Base-by-base conservation (phyloP, 2,888 invertebrate genomes). In the Scaptomyza reducta region DNA sequence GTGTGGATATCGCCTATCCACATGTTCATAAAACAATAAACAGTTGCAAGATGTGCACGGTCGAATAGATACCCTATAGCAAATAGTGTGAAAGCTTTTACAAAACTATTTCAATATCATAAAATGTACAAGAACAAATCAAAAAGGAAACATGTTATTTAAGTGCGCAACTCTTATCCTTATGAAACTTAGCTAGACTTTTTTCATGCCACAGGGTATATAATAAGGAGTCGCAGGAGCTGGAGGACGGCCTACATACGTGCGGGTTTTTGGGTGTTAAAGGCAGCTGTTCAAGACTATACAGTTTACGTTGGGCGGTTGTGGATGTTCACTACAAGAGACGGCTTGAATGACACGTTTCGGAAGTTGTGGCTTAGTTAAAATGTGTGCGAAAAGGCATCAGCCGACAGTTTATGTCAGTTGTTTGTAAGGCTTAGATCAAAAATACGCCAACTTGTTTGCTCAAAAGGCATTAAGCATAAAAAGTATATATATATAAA, bases 391-490 rank as follows among this genome's bases (percentile, higher is more conserved):
- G 64, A 74, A 70, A 76, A 56, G 70, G 46, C 59, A 60, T 35
- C 70, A 40, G 54, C 31, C 57, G 70, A 63, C 70, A 77, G 74
- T 69, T 73, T 64, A 77, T 77, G 69, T 57, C 47, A 49, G 27
- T 54, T 38, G 18, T 3, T 14, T 49, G 18, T 41, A 18, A 55
- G 70, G 78, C 74, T 87, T 66, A 68, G 78, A 79, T 87, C 50
- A 71, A 82, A 87, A 82, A 83, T 85, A 79, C 74, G 68, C 74
- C 86, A 83, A 85, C 86, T 83, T 83, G 82, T 83, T 87, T 85
- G 82, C 70, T 85, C 77, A 87, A 87, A 83, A 78, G 82, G 77
- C 83, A 82, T 87, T 87, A 85, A 85, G 70, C 76, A 76, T 68
- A 78, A 68, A 78, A 80, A 53, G 64, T 25, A 40, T n/a, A 27